Conservation (phyloP, 2,113 vertebrate species). For the Phylloscopus trochiloides region DNA sequence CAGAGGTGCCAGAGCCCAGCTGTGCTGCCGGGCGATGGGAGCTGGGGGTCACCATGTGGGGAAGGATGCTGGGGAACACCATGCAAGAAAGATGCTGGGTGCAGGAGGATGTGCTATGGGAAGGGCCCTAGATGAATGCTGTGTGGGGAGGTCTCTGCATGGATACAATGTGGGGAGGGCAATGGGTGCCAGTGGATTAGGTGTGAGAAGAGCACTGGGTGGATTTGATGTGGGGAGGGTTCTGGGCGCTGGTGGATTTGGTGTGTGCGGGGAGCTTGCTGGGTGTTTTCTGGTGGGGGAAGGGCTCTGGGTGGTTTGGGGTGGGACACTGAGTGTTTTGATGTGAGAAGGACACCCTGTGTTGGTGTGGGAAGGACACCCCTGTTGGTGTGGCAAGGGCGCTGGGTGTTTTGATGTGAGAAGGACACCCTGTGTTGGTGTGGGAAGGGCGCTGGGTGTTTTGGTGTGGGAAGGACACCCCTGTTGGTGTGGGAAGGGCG, state of each 20-base stretch:
- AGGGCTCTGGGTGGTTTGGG: background rate
- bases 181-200: background rate
- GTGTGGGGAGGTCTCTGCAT: background rate
- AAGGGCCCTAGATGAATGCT: too few relatives aligned
- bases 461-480: background rate
- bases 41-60: rapidly evolving
- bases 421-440: background rate
- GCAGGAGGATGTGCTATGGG: background rate
- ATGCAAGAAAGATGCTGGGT: background rate
- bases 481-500: background rate
- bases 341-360: background rate
- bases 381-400: background rate
- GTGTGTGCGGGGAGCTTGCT: background rate
- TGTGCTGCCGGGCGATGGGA: rapidly evolving
- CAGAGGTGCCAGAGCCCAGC: background rate
- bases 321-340: too few relatives aligned
- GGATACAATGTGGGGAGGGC: too few relatives aligned
- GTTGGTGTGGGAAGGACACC: background rate
- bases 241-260: background rate
- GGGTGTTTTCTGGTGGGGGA: background rate
- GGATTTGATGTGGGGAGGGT: background rate
- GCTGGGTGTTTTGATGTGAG: background rate
- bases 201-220: background rate
- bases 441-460: too few relatives aligned
- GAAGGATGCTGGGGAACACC: background rate